Percentiles rank a stretch among this genome's conserved stretches.
phyloP scores from a whole-genome alignment of 2,797 vertebrate species.

The Tauraco hartlaubi region DNA sequence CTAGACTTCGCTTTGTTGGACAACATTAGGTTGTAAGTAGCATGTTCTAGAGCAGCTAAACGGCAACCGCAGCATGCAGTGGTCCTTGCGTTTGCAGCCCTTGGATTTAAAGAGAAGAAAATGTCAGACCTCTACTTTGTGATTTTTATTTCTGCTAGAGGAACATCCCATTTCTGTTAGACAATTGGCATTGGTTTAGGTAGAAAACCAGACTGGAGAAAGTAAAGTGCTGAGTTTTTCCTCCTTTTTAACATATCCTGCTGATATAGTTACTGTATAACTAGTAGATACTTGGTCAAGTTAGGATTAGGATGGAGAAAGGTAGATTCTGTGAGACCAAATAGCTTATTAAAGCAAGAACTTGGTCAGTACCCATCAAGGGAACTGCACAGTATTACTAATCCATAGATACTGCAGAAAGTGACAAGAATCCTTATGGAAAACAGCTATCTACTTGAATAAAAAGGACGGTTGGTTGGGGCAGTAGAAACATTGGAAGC shows the following conservation, averaged over 20 bases:
- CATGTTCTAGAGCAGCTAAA: neutral
- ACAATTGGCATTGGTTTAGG: neutral
- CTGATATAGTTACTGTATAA: neutral
- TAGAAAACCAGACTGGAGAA: neutral
- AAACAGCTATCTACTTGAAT: neutral
- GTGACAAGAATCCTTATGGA: neutral
- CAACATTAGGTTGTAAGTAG: neutral
- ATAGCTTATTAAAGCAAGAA: neutral
- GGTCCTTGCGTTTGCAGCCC: neutral
- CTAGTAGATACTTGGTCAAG: neutral
- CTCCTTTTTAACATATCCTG: neutral
- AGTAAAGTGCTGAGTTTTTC: neutral
- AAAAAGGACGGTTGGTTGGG: neutral
- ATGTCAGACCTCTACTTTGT: neutral
- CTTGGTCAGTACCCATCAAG: neutral
- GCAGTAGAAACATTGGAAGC: neutral
- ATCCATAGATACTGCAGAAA: neutral
- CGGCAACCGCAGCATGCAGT: neutral
- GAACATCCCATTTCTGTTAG: neutral
- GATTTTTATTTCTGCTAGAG: neutral
- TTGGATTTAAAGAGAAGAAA: neutral
- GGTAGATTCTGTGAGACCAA: neutral
- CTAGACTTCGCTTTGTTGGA: neutral
- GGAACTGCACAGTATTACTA: neutral
- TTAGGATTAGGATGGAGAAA: neutral